phyloP scores from a whole-genome alignment of 2,113 vertebrate species.

The Scortum barcoo region DNA sequence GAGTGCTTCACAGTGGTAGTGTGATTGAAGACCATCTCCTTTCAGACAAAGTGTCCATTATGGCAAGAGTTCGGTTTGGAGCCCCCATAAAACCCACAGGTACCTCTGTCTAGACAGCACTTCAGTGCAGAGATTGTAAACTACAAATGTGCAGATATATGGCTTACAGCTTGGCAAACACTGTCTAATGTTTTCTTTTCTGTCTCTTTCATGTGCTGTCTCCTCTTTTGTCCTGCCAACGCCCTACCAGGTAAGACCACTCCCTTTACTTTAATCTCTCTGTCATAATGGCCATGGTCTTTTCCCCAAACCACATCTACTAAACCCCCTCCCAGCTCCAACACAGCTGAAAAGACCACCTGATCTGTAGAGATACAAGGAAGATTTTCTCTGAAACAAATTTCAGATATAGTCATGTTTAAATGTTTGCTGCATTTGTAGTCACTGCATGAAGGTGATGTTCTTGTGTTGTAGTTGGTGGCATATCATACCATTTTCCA shows the following conservation, averaged over 20 bases:
- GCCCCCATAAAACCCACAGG: constrained; percentile 34
- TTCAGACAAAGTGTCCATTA: constrained; percentile 50
- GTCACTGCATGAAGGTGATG: not conserved
- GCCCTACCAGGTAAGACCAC: constrained; percentile 79
- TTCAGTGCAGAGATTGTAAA: constrained; percentile 11
- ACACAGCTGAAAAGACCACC: constrained; percentile 44
- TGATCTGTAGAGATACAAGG: constrained; percentile 1
- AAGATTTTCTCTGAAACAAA: constrained; percentile 11
- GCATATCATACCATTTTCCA: not conserved
- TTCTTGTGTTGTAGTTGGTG: not conserved
- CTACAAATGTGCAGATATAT: constrained; percentile 44
- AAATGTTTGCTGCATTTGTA: not conserved
- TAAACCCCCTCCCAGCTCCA: not conserved
- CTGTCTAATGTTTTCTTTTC: constrained; percentile 64
- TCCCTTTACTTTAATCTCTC: constrained; percentile 69
- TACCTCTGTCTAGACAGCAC: constrained; percentile 62
- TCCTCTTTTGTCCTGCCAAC: constrained; percentile 66
- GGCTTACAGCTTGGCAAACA: constrained; percentile 55
- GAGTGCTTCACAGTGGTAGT: constrained; percentile 42
- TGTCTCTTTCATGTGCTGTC: constrained; percentile 79
- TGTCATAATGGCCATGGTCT: constrained; percentile 52
- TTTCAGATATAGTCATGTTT: not conserved
- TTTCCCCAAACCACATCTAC: constrained; percentile 63
- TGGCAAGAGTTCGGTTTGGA: constrained; percentile 32
- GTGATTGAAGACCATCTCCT: constrained; percentile 34